These are phyloP conservation scores for Columba janthina DNA, from an alignment of 2,113 vertebrate species.

Conservation along the genomic window DNA sequence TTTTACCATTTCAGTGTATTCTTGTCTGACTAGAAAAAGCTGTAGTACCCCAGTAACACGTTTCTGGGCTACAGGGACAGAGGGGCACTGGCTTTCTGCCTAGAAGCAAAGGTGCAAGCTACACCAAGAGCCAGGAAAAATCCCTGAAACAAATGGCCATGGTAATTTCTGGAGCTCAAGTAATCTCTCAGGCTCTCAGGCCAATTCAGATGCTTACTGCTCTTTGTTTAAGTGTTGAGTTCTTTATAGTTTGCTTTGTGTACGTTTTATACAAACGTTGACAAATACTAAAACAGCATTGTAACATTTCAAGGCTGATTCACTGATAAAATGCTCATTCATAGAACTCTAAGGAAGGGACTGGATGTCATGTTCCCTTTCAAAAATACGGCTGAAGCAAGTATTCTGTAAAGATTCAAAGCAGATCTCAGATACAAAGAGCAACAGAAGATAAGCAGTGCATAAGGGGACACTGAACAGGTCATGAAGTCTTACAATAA, in stretches of 20 bases:
- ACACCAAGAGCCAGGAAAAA: background rate
- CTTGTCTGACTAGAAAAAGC: background rate
- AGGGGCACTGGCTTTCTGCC: background rate
- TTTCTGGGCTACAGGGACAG: background rate
- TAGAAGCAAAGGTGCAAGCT: conserved; percentile 2
- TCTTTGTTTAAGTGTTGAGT: conserved; percentile 21
- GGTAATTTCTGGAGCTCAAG: background rate
- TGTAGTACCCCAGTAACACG: background rate
- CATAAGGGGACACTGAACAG: conserved; percentile 13
- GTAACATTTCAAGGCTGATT: conserved; percentile 36
- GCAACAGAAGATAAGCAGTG: conserved; percentile 12
- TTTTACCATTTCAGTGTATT: background rate
- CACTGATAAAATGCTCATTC: conserved; percentile 38
- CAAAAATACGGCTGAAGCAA: conserved; percentile 19
- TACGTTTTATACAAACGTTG: background rate
- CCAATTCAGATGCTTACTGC: background rate
- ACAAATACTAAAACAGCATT: background rate
- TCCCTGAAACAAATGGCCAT: background rate
- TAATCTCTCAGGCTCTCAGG: background rate
- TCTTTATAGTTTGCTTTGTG: conserved; percentile 32
- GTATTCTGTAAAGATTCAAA: conserved; percentile 51
- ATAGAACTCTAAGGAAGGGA: background rate
- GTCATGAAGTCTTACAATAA: conserved; percentile 15
- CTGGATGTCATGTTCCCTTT: conserved; percentile 38
- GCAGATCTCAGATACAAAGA: conserved; percentile 38